Evolutionary conservation across 2,113 vertebrate genomes (phyloP), one percentile per base, ranked within the genome.

Genomic region (Rafetus swinhoei): DNA sequence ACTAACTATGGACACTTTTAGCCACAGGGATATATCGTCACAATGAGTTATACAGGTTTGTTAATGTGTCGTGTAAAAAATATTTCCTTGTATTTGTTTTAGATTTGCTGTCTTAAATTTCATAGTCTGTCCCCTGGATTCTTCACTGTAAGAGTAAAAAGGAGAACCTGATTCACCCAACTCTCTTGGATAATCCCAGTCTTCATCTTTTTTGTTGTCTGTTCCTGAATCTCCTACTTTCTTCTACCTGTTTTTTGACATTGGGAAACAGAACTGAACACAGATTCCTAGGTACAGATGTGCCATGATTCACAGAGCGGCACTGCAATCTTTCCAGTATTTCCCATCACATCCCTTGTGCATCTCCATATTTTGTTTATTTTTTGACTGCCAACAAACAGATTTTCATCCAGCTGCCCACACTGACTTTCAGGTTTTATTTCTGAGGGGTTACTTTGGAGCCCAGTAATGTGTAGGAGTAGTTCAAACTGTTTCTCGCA

Each of bases 361-460:
- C 13, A n/a, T 69, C 62, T 69, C 62, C 32, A n/a, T 29, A 69
- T 69, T 69, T 69, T 69, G 29, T 69, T n/a, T 16, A n/a, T 35
- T 72, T 72, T 59, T 72, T 72, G 32, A 72, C 65, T 35, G n/a
- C 16, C n/a, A 72, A 35, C 29, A n/a, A 69, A n/a, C 15, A 35
- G 32, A 8, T 72, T 72, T 72, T n/a, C 65, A 21, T n/a, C 32
- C 32, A 72, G 65, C 32, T 72, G n/a, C 18, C n/a, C 65, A 72
- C n/a, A 35, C 16, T 72, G 15, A 3, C 65, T 65, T 29, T n/a
- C 3, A 55, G 22, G 72, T 85, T 90, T 92, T 89, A 59, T 85
- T 95, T 90, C 85, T 89, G 52, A 14, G 22, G n/a, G 22, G 50
- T 87, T 76, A 27, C 19, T 79, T 94, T 53, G 87, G 54, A 92